Evolutionary conservation across 1,140 invertebrate species (phyloP).

Genomic region (Nymphalis io): DNA sequence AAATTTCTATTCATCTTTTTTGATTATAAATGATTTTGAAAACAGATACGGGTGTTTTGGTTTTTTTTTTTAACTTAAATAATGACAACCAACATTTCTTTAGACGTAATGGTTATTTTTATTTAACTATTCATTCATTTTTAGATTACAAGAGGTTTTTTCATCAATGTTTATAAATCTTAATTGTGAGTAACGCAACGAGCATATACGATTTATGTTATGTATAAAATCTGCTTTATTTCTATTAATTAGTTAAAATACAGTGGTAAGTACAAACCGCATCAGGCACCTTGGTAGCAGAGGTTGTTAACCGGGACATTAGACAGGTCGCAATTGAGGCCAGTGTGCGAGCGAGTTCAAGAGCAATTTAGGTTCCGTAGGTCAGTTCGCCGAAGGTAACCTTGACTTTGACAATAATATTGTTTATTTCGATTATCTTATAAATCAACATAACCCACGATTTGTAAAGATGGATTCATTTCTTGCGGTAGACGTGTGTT

Average conservation of each 20-base stretch:
- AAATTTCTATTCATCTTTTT: no score
- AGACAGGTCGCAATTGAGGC: slow-evolving; percentile 77
- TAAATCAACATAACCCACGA: slow-evolving; percentile 14
- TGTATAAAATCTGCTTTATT: no score
- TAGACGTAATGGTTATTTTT: no score
- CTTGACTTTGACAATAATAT: slow-evolving; percentile 74
- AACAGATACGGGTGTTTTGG: no score
- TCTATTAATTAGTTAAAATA: background rate
- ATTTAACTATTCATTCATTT: no score
- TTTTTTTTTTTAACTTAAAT: no score
- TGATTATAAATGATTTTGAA: no score
- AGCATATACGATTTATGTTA: no score
- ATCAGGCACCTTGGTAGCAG: slow-evolving; percentile 76
- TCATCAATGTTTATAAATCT: no score
- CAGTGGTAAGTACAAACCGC: slow-evolving; percentile 34
- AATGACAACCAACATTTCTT: no score
- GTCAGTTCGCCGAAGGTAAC: slow-evolving; percentile 80
- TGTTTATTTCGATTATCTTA: slow-evolving; percentile 21
- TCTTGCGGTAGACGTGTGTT: background rate
- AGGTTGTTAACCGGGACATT: slow-evolving; percentile 79
- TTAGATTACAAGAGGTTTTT: no score
- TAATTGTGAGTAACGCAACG: no score
- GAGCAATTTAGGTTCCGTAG: slow-evolving; percentile 80
- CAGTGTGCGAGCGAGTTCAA: slow-evolving; percentile 79
- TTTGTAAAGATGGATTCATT: slow-evolving; percentile 5